Evolutionary conservation across 1,140 invertebrate species (phyloP).

Genomic region (Panagrolaimus sp.): DNA sequence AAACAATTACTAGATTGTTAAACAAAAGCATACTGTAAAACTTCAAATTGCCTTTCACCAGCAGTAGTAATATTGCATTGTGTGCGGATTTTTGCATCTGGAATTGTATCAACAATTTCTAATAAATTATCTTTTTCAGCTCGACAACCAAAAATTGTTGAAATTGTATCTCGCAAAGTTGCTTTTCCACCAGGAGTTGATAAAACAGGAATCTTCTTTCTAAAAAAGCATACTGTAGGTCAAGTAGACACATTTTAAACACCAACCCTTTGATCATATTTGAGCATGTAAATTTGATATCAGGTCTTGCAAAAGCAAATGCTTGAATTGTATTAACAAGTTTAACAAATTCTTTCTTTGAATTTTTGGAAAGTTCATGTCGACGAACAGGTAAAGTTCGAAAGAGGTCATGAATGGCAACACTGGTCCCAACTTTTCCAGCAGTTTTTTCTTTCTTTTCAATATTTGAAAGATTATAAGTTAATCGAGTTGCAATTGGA

Average conservation of each 20-base stretch:
- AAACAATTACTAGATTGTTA: background rate
- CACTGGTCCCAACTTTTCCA: conserved; percentile 83
- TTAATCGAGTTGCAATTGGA: conserved; percentile 67
- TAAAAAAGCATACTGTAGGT: conserved; percentile 17
- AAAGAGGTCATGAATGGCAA: conserved; percentile 80
- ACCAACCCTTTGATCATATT: conserved; percentile 69
- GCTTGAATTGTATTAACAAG: conserved; percentile 82
- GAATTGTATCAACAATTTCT: conserved; percentile 26
- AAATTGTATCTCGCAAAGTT: conserved; percentile 27
- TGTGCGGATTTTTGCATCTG: background rate
- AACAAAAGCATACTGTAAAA: conserved; percentile 8
- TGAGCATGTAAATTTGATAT: conserved; percentile 73
- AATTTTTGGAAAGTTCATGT: conserved; percentile 82
- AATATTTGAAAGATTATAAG: conserved; percentile 76
- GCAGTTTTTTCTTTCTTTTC: conserved; percentile 65
- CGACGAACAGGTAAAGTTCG: conserved; percentile 80
- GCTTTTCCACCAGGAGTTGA: conserved; percentile 24
- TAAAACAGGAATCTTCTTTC: conserved; percentile 28
- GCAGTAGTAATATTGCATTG: background rate
- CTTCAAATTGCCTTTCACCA: conserved; percentile 13
- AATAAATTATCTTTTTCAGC: conserved; percentile 21
- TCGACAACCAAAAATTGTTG: conserved; percentile 30
- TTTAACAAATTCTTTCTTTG: conserved; percentile 84
- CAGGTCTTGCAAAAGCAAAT: conserved; percentile 79
- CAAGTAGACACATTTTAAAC: background rate